Conservation (phyloP, 2,888 invertebrate genomes). For the Troides helena region DNA sequence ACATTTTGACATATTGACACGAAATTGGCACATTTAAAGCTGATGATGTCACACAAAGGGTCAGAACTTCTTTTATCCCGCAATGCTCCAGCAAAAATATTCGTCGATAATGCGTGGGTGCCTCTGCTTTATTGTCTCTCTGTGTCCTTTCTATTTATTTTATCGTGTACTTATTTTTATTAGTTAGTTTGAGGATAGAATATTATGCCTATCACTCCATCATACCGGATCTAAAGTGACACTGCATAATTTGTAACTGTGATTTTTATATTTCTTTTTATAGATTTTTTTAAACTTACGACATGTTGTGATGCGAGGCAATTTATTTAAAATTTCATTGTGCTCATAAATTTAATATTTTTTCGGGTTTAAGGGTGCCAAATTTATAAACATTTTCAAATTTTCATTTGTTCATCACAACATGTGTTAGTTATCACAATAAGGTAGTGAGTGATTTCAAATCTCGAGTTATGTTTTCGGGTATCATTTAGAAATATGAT, state of each 20-base stretch:
- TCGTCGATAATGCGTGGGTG: conserved; percentile 63
- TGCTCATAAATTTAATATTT: neutral
- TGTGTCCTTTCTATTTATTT: conserved; percentile 70
- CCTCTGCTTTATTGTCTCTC: conserved; percentile 74
- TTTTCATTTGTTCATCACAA: conserved; percentile 61
- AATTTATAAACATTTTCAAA: conserved; percentile 43
- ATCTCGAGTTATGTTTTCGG: conserved; percentile 49
- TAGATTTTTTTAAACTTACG: conserved; percentile 72
- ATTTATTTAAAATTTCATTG: neutral
- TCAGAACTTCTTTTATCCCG: conserved; percentile 9
- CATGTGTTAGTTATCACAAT: conserved; percentile 56
- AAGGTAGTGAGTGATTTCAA: conserved; percentile 44
- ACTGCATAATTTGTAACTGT: conserved; percentile 80
- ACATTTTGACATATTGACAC: conserved; percentile 4
- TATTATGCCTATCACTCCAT: conserved; percentile 64
- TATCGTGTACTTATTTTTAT: conserved; percentile 72
- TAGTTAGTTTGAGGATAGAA: conserved; percentile 60
- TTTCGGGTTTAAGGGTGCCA: conserved; percentile 49
- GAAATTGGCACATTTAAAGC: conserved; percentile 35
- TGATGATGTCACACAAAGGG: conserved; percentile 7
- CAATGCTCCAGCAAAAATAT: conserved; percentile 50
- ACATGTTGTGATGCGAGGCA: conserved; percentile 70
- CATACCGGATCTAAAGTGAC: conserved; percentile 75
- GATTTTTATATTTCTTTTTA: conserved; percentile 77
- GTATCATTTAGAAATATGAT: conserved; percentile 56